Evolutionary conservation across 2,113 vertebrate species (phyloP).

Genomic region (Pelobates fuscus): DNA sequence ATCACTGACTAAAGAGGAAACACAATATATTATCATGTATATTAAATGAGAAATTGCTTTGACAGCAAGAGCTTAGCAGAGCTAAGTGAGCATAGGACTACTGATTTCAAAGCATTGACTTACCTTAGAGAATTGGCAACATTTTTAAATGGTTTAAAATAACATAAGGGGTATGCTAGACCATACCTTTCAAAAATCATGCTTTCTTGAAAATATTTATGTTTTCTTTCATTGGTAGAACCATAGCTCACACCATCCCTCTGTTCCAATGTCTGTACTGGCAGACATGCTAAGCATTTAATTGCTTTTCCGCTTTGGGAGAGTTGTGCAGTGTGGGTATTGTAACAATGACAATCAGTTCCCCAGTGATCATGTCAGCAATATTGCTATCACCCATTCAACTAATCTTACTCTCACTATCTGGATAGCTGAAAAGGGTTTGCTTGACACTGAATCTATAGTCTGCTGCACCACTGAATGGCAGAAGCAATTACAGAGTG

Average conservation of each 20-base stretch:
- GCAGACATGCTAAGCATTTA: neutral
- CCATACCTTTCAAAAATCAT: too few species aligned
- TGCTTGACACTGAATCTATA: conserved; percentile 39
- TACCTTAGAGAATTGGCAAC: too few species aligned
- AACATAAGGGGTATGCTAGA: too few species aligned
- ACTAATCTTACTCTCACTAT: conserved; percentile 36
- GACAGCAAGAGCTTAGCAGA: too few species aligned
- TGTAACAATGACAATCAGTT: conserved; percentile 21
- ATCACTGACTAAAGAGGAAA: too few species aligned
- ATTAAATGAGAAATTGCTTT: too few species aligned
- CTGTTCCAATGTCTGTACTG: neutral
- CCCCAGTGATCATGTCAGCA: conserved; percentile 33
- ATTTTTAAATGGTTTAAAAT: too few species aligned
- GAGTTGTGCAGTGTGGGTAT: neutral
- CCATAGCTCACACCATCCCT: neutral
- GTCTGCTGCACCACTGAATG: conserved; percentile 40
- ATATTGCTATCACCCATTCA: conserved; percentile 29
- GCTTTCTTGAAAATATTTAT: neutral
- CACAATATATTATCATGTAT: too few species aligned
- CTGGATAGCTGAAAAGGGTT: conserved; percentile 25
- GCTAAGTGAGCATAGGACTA: too few species aligned
- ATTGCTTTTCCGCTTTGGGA: neutral
- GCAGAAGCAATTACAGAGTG: conserved; percentile 44
- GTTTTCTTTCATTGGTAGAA: neutral
- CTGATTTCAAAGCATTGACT: too few species aligned